Conservation (phyloP, 1,140 invertebrate species). For the Pinna nobilis region DNA sequence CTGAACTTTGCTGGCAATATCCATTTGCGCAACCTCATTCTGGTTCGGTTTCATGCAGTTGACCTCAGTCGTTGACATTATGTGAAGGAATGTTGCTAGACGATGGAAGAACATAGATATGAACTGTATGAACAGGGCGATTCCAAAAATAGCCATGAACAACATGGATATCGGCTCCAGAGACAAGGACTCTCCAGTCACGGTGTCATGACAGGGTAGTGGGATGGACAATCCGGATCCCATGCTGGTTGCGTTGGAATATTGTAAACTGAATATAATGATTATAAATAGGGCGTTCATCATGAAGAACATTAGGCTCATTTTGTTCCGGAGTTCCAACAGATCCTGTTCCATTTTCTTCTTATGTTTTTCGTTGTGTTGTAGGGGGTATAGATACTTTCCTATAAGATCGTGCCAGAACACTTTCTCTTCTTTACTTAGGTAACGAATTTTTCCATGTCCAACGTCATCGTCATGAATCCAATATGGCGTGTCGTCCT, state of each 20-base stretch:
- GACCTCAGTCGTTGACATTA: constrained; percentile 27
- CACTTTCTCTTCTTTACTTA: constrained; percentile 77
- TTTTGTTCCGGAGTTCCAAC: constrained; percentile 93
- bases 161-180: constrained; percentile 75
- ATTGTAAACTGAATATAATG: constrained; percentile 58
- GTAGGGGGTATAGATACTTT: constrained; percentile 64
- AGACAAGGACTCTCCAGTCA: constrained; percentile 34
- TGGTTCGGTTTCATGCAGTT: constrained; percentile 18
- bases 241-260: constrained; percentile 46
- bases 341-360: constrained; percentile 82
- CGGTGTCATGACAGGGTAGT: constrained; percentile 39
- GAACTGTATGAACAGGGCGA: constrained; percentile 75
- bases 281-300: constrained; percentile 70
- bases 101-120: constrained; percentile 76
- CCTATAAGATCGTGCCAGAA: constrained; percentile 68
- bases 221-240: constrained; percentile 48
- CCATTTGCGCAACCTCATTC: constrained; percentile 47
- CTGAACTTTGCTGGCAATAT: constrained; percentile 50
- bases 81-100: constrained; percentile 72
- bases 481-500: constrained; percentile 91
- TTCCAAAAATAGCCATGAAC: constrained; percentile 76
- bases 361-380: constrained; percentile 57
- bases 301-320: constrained; percentile 73
- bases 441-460: constrained; percentile 72
- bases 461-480: constrained; percentile 84